phyloP scores from a whole-genome alignment of 2,113 vertebrate species.

The Pipa parva region DNA sequence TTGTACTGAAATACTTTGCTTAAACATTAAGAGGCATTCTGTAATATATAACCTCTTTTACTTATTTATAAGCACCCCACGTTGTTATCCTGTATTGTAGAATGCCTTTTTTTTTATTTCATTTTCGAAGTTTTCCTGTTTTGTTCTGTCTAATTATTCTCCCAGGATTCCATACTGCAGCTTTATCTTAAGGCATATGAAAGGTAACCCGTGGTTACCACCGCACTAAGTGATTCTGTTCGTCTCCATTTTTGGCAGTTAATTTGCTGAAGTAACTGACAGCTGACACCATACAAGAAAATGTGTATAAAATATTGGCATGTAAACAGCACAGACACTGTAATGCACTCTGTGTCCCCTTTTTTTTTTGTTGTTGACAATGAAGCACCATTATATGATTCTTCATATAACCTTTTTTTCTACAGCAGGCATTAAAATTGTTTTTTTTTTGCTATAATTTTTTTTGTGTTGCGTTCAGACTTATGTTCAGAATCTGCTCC shows the following conservation, averaged over 20 bases:
- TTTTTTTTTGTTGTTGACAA: constrained; percentile 89
- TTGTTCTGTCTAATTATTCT: constrained; percentile 92
- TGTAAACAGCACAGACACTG: constrained; percentile 96
- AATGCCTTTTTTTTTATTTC: constrained; percentile 83
- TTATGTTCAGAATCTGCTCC: constrained; percentile 79
- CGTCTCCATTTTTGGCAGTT: constrained; percentile 92
- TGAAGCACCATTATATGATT: constrained; percentile 95
- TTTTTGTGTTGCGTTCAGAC: constrained; percentile 76
- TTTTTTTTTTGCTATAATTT: constrained; percentile 91
- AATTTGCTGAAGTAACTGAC: constrained; percentile 98
- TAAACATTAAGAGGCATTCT: constrained; percentile 86
- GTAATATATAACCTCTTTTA: constrained; percentile 80
- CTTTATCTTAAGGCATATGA: constrained; percentile 93
- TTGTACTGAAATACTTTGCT: constrained; percentile 97
- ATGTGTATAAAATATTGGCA: constrained; percentile 97
- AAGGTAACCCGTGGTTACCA: constrained; percentile 97
- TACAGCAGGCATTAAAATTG: constrained; percentile 99
- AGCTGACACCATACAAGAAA: constrained; percentile 92
- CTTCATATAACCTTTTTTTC: constrained; percentile 98
- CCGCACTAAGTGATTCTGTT: constrained; percentile 87
- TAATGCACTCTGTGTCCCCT: constrained; percentile 89
- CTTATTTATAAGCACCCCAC: constrained; percentile 87
- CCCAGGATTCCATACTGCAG: constrained; percentile 92
- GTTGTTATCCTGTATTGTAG: constrained; percentile 86
- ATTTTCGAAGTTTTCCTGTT: constrained; percentile 80